Evolutionary conservation across 1,140 invertebrate genomes (phyloP).

Genomic region (Brachionus paranguensis): DNA sequence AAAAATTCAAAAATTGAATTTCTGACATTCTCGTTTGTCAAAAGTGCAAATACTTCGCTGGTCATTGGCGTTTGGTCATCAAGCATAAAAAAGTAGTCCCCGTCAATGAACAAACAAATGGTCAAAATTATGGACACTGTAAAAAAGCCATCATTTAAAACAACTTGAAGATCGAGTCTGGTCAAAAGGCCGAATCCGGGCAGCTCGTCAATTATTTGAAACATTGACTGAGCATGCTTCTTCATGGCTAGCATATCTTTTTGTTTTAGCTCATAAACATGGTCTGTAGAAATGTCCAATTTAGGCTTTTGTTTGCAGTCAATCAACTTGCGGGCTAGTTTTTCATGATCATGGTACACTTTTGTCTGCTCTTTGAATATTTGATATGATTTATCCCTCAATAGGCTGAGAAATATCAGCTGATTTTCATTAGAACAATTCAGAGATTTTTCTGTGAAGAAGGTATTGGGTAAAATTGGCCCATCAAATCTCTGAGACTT

Average conservation of each 20-base stretch:
- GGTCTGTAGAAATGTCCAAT: background rate
- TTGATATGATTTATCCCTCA: slow-evolving; percentile 3
- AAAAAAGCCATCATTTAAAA: background rate
- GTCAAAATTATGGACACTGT: background rate
- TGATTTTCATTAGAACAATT: background rate
- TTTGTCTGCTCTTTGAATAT: background rate
- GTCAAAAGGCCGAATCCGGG: background rate
- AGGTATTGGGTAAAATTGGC: background rate
- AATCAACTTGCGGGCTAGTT: background rate
- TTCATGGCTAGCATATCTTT: background rate
- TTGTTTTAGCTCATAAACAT: background rate
- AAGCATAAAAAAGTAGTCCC: slow-evolving; percentile 6
- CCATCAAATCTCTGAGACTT: background rate
- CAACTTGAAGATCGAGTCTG: background rate
- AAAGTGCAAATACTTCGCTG: background rate
- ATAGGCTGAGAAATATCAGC: background rate
- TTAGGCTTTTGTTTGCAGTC: background rate
- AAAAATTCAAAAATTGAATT: background rate
- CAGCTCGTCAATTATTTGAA: background rate
- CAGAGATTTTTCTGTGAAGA: background rate
- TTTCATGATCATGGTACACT: background rate
- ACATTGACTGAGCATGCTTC: background rate
- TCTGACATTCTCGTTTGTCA: background rate
- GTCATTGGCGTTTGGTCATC: background rate
- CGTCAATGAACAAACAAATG: background rate